phyloP scores from a whole-genome alignment of 2,888 invertebrate genomes.

The Standfussiana lucernea region DNA sequence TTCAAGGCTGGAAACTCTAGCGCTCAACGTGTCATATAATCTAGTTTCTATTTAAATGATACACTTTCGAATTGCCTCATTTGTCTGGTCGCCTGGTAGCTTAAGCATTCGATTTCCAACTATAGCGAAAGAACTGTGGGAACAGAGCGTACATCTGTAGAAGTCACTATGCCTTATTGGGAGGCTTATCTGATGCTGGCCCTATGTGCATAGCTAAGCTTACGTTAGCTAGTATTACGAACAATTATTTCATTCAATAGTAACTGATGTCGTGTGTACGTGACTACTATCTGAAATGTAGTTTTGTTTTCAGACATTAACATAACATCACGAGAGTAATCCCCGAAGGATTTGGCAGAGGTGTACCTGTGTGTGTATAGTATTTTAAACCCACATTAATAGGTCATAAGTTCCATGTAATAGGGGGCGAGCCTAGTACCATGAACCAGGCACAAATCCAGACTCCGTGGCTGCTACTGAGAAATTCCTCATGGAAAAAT shows the following conservation, averaged over 20 bases:
- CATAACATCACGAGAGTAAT: too few relatives aligned
- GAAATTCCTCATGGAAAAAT: too few relatives aligned
- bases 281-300: not conserved
- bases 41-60: conserved; percentile 79
- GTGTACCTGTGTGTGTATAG: too few relatives aligned
- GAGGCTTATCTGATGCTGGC: conserved; percentile 53
- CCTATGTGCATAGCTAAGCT: conserved; percentile 39
- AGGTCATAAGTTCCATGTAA: too few relatives aligned
- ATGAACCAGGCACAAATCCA: too few relatives aligned
- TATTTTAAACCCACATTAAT: too few relatives aligned
- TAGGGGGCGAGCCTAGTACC: too few relatives aligned
- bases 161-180: conserved; percentile 61
- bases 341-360: too few relatives aligned
- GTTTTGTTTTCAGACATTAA: conserved; percentile 5
- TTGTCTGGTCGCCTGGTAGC: conserved; percentile 70
- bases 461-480: too few relatives aligned
- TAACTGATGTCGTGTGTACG: not conserved
- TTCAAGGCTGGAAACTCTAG: conserved; percentile 55
- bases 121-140: conserved; percentile 67
- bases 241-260: conserved; percentile 30
- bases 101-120: conserved; percentile 70
- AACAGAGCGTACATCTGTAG: conserved; percentile 59
- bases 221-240: conserved; percentile 16
- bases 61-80: conserved; percentile 76
- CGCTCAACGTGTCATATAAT: conserved; percentile 70